Evolutionary conservation across 2,888 invertebrate genomes (phyloP).

Genomic region (Andrena haemorrhoa): DNA sequence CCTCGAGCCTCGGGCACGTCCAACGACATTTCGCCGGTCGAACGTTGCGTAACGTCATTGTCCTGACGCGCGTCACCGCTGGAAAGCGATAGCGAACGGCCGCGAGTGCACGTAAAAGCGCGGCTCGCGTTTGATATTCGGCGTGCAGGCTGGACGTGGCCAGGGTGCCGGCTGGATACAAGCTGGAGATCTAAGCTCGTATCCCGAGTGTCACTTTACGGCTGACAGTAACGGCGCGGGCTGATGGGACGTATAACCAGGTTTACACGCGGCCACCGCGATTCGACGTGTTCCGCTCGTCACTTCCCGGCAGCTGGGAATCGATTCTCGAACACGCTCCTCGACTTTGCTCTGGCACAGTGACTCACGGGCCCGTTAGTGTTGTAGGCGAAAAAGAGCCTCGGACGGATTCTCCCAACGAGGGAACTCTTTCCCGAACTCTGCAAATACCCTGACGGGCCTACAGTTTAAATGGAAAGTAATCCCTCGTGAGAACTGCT

Average conservation of each 20-base stretch:
- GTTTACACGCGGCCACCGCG: slow-evolving; percentile 27
- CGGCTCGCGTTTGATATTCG: slow-evolving; percentile 31
- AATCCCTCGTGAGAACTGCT: too few relatives aligned
- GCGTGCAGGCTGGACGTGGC: slow-evolving; percentile 40
- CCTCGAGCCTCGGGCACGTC: slow-evolving; percentile 27
- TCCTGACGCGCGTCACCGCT: slow-evolving; percentile 49
- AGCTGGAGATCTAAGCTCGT: slow-evolving; percentile 14
- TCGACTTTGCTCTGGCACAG: too few relatives aligned
- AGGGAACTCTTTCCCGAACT: too few relatives aligned
- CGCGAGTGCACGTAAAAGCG: slow-evolving; percentile 25
- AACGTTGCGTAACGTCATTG: slow-evolving; percentile 55
- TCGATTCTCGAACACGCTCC: neutral
- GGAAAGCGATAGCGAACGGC: slow-evolving; percentile 52
- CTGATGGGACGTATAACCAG: slow-evolving; percentile 44
- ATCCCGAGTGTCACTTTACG: slow-evolving; percentile 56
- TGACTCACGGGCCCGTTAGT: too few relatives aligned
- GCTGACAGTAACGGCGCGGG: slow-evolving; percentile 53
- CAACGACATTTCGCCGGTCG: slow-evolving; percentile 27
- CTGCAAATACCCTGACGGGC: too few relatives aligned
- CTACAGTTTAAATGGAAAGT: too few relatives aligned
- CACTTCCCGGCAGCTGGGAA: neutral
- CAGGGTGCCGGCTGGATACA: slow-evolving; percentile 25
- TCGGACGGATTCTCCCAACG: too few relatives aligned
- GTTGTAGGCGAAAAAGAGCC: too few relatives aligned
- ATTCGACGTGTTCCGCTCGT: slow-evolving; percentile 31